Percentiles rank a stretch among this genome's conserved stretches.
These are phyloP conservation scores for Stegostoma tigrinum DNA, from an alignment of 2,113 vertebrate species.

Conservation along the genomic window DNA sequence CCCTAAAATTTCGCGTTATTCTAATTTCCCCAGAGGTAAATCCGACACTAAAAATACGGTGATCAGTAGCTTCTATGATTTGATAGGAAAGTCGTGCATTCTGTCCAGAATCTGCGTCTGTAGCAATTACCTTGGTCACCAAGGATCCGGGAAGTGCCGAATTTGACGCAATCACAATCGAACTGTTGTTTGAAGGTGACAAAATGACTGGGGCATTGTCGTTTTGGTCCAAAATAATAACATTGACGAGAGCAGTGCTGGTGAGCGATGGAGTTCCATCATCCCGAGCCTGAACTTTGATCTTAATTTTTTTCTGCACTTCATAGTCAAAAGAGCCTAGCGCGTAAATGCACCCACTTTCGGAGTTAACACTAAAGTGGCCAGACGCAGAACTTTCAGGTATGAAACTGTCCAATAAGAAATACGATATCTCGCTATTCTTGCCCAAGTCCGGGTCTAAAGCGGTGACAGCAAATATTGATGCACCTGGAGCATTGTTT, in stretches of 20 bases:
- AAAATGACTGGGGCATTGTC: slow-evolving; percentile 52
- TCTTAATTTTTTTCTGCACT: slow-evolving; percentile 37
- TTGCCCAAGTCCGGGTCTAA: slow-evolving; percentile 52
- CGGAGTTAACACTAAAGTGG: slow-evolving; percentile 46
- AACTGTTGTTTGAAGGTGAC: slow-evolving; percentile 50
- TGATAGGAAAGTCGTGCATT: slow-evolving; percentile 54
- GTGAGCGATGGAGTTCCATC: slow-evolving; percentile 49
- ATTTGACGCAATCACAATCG: slow-evolving; percentile 47
- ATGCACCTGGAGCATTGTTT: slow-evolving; percentile 52
- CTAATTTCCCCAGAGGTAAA: slow-evolving; percentile 53
- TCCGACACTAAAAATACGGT: slow-evolving; percentile 51
- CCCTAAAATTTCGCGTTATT: slow-evolving; percentile 47
- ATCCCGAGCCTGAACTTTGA: slow-evolving; percentile 58
- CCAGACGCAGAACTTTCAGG: slow-evolving; percentile 45
- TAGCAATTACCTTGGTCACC: slow-evolving; percentile 52
- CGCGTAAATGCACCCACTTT: slow-evolving; percentile 44
- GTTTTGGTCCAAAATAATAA: slow-evolving; percentile 53
- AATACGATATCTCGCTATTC: slow-evolving; percentile 61
- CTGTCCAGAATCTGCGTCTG: slow-evolving; percentile 53
- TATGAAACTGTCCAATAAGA: slow-evolving; percentile 54
- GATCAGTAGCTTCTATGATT: slow-evolving; percentile 52
- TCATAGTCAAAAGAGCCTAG: slow-evolving; percentile 50
- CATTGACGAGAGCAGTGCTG: slow-evolving; percentile 53
- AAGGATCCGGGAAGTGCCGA: slow-evolving; percentile 52
- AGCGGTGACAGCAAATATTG: slow-evolving; percentile 49